Evolutionary conservation across 2,888 invertebrate species (phyloP).

Genomic region (Pteria penguin): DNA sequence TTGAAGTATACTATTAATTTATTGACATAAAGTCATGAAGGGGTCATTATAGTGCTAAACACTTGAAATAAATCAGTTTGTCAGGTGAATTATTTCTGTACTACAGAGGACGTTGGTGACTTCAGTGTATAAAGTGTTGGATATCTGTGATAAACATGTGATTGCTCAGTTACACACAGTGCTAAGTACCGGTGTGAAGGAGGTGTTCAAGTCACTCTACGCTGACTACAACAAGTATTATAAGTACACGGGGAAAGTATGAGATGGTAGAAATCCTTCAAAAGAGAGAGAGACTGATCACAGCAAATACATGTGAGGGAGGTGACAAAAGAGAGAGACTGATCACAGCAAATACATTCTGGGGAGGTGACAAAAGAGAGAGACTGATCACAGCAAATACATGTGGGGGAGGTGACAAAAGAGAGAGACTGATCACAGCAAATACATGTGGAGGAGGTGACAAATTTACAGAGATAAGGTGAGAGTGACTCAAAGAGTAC

Average conservation of each 20-base stretch:
- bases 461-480: too few species aligned
- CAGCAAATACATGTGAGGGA: not conserved
- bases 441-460: not conserved
- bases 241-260: constrained; percentile 67
- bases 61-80: not conserved
- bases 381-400: not conserved
- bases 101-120: constrained; percentile 66
- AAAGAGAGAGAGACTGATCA: not conserved
- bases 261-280: not conserved
- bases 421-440: not conserved
- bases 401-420: not conserved
- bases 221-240: constrained; percentile 65
- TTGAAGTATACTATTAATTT: too few species aligned
- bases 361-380: not conserved
- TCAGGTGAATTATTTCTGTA: constrained; percentile 1
- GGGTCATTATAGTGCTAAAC: too few species aligned
- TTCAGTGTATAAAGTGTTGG: constrained; percentile 64
- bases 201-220: constrained; percentile 65
- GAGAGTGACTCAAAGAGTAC: too few species aligned
- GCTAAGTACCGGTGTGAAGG: constrained; percentile 59
- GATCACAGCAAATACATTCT: not conserved
- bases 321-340: not conserved
- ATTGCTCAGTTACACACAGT: constrained; percentile 63
- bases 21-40: too few species aligned
- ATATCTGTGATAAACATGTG: constrained; percentile 65